Evolutionary conservation across 2,113 vertebrate genomes (phyloP).

Genomic region (Lethenteron reissneri): DNA sequence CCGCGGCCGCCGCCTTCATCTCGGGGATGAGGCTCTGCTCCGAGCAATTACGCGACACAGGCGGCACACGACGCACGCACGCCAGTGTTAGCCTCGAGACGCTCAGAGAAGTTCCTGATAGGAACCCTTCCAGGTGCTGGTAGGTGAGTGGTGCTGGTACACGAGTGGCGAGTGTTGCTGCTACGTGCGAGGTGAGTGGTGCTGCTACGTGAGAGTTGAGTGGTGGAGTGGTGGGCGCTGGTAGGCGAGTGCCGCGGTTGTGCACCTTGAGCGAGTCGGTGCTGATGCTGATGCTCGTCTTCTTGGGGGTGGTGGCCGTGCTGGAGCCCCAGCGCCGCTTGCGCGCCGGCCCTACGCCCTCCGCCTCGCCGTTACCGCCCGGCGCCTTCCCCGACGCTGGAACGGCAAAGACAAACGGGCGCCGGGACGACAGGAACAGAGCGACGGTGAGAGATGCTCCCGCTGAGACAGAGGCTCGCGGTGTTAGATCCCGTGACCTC

Average conservation of each 20-base stretch:
- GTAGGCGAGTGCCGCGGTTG: too few relatives aligned
- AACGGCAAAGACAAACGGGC: not conserved
- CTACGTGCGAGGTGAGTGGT: too few relatives aligned
- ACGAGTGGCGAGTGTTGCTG: too few relatives aligned
- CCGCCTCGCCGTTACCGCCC: slow-evolving; percentile 27
- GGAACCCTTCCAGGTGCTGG: too few relatives aligned
- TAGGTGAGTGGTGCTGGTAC: too few relatives aligned
- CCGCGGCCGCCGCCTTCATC: slow-evolving; percentile 33
- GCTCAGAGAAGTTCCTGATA: too few relatives aligned
- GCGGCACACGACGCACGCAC: too few relatives aligned
- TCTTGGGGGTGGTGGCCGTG: slow-evolving; percentile 54
- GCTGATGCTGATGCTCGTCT: slow-evolving; percentile 70
- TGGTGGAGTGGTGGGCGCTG: too few relatives aligned
- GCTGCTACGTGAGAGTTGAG: too few relatives aligned
- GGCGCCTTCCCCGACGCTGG: slow-evolving; percentile 19
- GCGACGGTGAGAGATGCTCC: not conserved
- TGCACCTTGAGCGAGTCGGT: slow-evolving; percentile 65
- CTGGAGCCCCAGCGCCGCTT: slow-evolving; percentile 71
- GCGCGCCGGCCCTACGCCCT: slow-evolving; percentile 32
- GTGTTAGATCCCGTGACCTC: too few relatives aligned
- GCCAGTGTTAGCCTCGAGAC: too few relatives aligned
- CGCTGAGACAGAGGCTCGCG: too few relatives aligned
- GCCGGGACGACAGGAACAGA: not conserved
- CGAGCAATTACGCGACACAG: not conserved
- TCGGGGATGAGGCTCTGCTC: slow-evolving; percentile 65